Evolutionary conservation across 2,797 vertebrate genomes (phyloP), one percentile per base, ranked within the genome.

Genomic region (Botia almorhae): DNA sequence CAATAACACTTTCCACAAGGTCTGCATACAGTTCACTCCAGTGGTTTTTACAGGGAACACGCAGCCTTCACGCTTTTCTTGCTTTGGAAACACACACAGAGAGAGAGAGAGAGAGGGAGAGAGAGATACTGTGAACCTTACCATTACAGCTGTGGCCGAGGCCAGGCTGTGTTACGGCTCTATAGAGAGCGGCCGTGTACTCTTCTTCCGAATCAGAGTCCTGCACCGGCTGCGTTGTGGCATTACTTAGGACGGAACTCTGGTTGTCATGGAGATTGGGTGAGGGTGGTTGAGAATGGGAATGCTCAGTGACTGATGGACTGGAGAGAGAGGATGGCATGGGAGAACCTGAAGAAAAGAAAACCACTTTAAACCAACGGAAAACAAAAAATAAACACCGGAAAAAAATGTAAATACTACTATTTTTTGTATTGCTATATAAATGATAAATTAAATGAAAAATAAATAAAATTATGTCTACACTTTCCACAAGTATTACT

Each of bases 211-310:
- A 93, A 91, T 92, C 93, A 88, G 90, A 95, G 88, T 93, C 93
- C 90, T 92, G 93, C 92, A 90, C 86, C 82, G 92, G 90, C 89
- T 90, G 92, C 88, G 86, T 91, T 89, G 90, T 89, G 91, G 91
- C 92, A 92, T 91, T 91, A 93, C 92, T 93, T 93, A 95, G 93
- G 91, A 94, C 91, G 93, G 92, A 92, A 79, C 89, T 92, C 92
- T 94, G 93, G 92, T 94, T 96, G 91, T 94, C 94, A 95, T 93
- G 93, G 91, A 93, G 92, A 93, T 89, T 90, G 85, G 93, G 93
- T 91, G 92, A 93, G 91, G 92, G 88, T 91, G 91, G 89, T 92
- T 89, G 93, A 89, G 91, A 93, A 92, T 89, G 85, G 90, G 90
- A 86, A 84, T 89, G 87, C 75, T 88, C 85, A 78, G 90, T 91